These are phyloP conservation scores for Xanthia icteritia DNA, from an alignment of 2,888 invertebrate species.

Conservation along the genomic window DNA sequence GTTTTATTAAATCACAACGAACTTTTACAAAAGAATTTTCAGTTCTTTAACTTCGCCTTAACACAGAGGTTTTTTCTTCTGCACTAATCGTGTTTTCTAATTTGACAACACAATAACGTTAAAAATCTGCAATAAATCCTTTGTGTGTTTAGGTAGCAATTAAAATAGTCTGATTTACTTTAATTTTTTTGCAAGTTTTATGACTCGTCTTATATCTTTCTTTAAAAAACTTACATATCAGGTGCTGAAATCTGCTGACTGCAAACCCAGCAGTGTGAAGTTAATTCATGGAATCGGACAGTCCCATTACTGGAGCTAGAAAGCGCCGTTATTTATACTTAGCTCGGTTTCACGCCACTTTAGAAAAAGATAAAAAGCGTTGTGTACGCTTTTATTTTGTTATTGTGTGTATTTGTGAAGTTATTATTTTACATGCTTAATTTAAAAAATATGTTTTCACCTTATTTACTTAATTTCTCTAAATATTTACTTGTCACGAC, in stretches of 20 bases:
- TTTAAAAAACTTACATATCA: background rate
- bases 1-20: too few species aligned
- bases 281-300: slow-evolving; percentile 45
- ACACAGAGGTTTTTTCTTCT: too few species aligned
- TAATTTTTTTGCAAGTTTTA: too few species aligned
- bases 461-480: too few species aligned
- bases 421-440: background rate
- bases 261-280: background rate
- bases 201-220: background rate
- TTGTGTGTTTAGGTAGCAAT: too few species aligned
- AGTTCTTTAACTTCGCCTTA: too few species aligned
- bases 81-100: too few species aligned
- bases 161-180: background rate
- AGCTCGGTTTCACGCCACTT: background rate
- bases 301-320: slow-evolving; percentile 25
- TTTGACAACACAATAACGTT: too few species aligned
- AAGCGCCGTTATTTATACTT: slow-evolving; percentile 30
- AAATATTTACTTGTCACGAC: too few species aligned
- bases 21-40: too few species aligned
- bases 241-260: background rate
- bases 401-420: background rate
- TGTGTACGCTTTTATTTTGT: background rate
- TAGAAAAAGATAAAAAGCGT: background rate
- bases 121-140: too few species aligned
- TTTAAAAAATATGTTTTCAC: too few species aligned